Percentiles rank a stretch among this genome's conserved stretches.
Evolutionary conservation across 2,113 vertebrate genomes (phyloP).

Genomic region (Lampris incognitus): DNA sequence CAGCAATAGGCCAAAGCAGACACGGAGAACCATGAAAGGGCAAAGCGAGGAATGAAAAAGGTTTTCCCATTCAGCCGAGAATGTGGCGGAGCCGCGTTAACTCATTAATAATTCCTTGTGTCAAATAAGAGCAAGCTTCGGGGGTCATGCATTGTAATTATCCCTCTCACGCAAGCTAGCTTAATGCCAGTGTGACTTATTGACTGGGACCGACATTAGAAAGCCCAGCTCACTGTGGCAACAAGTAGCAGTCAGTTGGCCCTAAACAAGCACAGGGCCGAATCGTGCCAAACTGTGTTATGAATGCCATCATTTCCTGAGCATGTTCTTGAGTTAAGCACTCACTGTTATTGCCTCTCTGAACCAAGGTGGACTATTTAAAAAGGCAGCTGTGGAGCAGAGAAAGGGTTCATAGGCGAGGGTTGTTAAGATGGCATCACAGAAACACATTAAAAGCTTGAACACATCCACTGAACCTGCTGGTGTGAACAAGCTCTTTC

Average conservation of each 20-base stretch:
- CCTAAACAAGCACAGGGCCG: not conserved
- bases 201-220: conserved; percentile 62
- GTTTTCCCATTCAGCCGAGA: conserved; percentile 51
- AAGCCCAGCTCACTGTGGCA: conserved; percentile 52
- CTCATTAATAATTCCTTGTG: conserved; percentile 62
- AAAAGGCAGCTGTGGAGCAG: conserved; percentile 7
- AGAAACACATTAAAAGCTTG: conserved; percentile 69
- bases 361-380: conserved; percentile 23
- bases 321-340: conserved; percentile 54
- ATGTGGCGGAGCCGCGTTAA: conserved; percentile 64
- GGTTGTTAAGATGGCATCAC: conserved; percentile 70
- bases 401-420: conserved; percentile 26
- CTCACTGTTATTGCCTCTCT: conserved; percentile 63
- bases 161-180: conserved; percentile 62
- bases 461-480: conserved; percentile 47
- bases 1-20: conserved; percentile 61
- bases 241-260: conserved; percentile 43
- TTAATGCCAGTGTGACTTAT: conserved; percentile 66
- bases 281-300: conserved; percentile 56
- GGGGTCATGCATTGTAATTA: conserved; percentile 61
- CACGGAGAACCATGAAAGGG: conserved; percentile 49
- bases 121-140: conserved; percentile 50
- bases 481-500: conserved; percentile 53
- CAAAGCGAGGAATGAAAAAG: conserved; percentile 57
- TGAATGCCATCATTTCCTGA: conserved; percentile 69